Evolutionary conservation across 2,888 invertebrate genomes (phyloP), one percentile per base, ranked within the genome.

Genomic region (Amphimallon solstitiale): DNA sequence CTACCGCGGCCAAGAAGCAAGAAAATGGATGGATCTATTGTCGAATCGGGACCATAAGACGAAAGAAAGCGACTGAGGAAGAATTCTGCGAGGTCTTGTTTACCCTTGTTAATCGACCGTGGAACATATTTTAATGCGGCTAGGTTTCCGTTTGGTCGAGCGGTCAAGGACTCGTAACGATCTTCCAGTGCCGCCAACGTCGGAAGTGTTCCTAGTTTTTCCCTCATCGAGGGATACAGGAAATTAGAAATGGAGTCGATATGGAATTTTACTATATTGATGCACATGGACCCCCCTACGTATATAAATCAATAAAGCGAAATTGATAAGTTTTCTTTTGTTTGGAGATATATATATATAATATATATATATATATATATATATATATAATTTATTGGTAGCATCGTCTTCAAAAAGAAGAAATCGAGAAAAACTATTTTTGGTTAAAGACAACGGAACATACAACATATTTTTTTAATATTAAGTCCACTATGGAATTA

Each of bases 121-220:
- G 71, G 71, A 77, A 76, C 76, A 76, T 78, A 76, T 77, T 77
- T 77, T 76, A 76, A 77, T 76, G 71, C 69, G 61, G 67, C 64
- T 63, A 59, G 45, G 71, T 61, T 72, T 73, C 75, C 74, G 70
- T 54, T 17, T n/a, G 17, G 43, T 2, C 49, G 49, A 14, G n/a
- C 29, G 23, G 29, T 49, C 66, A 56, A 65, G 65, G 62, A 14
- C 37, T 64, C 68, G 52, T 68, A 52, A 67, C 68, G 65, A 63
- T 49, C 51, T 43, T 29, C 14, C n/a, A 43, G n/a, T 45, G 15
- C 48, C 43, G 49, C 51, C 46, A 46, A 56, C 66, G 65, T 63
- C 69, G 69, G 62, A 71, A 71, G 61, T 63, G 68, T 59, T 62
- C 45, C 59, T 65, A 62, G 54, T 48, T 54, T 54, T 59, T 71